Base-by-base conservation (phyloP, 2,797 vertebrate species). In the Lutjanus argentimaculatus region DNA sequence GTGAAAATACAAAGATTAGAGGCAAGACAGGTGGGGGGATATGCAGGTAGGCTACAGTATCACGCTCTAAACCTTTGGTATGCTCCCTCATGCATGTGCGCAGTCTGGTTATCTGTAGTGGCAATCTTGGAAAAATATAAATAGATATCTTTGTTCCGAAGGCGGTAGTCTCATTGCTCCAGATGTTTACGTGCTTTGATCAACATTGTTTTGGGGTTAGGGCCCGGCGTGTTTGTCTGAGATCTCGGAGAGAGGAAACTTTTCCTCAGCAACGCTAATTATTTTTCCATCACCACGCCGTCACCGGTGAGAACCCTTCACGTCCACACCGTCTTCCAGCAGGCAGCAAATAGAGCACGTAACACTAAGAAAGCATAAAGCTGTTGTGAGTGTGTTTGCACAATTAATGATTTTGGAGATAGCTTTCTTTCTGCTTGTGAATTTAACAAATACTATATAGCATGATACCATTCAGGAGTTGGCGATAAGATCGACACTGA, bases 121-220 rank as follows among this genome's bases (percentile, higher is more conserved):
- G 71, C 69, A 73, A 90, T 93, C 88, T 90, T 40, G 25, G 77
- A 82, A 82, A 86, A 92, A 85, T 80, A 85, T 86, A 92, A 92
- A 90, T 82, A 89, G 86, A 79, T 57, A 77, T 89, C 77, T 80
- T 84, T 88, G 80, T 88, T 88, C 83, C 68, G 21, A 75, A 80
- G 72, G 76, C 72, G 49, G 79, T 21, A 74, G 83, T 91, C 84
- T 91, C 83, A 17, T 59, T 66, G 85, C 89, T 90, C 82, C 92
- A 93, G 89, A 94, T 94, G 91, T 94, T 90, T 91, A 87, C 74
- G 68, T 49, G 85, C 92, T 91, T 90, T 90, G 87, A 93, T 93
- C 90, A 88, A 84, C 85, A 82, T 90, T 93, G 92, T 91, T 93
- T 88, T 88, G 87, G 67, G 80, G 77, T 73, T 53, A 75, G 74